A percentile compares a stretch with the other conserved stretches of the same genome.
Conservation (phyloP, 2,113 vertebrate genomes). For the Mustela nigripes region DNA sequence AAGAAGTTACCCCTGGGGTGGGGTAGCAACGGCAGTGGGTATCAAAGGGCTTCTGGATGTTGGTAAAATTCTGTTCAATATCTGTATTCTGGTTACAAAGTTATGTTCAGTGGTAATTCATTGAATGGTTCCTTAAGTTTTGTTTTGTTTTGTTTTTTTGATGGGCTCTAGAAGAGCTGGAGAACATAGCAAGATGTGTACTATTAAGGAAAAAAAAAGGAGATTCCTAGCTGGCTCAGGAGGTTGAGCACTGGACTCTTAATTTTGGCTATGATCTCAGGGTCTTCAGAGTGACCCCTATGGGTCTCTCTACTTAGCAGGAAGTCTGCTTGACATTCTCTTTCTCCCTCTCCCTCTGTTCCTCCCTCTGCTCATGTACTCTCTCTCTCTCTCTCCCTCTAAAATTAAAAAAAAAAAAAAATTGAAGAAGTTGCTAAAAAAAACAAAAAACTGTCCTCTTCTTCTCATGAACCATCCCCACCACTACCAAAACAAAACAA, state of each 20-base stretch:
- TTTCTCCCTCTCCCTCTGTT: background rate
- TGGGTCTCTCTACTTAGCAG: background rate
- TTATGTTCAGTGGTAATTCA: background rate
- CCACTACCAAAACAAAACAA: background rate
- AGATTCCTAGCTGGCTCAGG: background rate
- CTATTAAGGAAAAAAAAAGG: background rate
- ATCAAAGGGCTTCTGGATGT: background rate
- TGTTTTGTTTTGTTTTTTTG: no score
- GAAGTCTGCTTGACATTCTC: background rate
- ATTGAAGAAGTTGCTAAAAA: background rate
- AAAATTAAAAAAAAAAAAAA: background rate
- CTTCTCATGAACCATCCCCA: background rate
- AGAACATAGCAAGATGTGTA: background rate
- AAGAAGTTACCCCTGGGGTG: background rate
- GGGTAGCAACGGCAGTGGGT: background rate
- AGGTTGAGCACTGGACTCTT: background rate
- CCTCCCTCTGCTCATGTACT: background rate
- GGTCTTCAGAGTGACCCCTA: no score
- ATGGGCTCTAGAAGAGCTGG: background rate
- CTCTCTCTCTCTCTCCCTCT: background rate
- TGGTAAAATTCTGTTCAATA: background rate
- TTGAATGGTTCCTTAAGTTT: background rate
- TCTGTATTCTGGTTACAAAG: background rate
- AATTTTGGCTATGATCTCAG: background rate
- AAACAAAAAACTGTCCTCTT: background rate